These are phyloP conservation scores for Coenonympha arcania DNA, from an alignment of 2,888 invertebrate genomes.

Conservation along the genomic window DNA sequence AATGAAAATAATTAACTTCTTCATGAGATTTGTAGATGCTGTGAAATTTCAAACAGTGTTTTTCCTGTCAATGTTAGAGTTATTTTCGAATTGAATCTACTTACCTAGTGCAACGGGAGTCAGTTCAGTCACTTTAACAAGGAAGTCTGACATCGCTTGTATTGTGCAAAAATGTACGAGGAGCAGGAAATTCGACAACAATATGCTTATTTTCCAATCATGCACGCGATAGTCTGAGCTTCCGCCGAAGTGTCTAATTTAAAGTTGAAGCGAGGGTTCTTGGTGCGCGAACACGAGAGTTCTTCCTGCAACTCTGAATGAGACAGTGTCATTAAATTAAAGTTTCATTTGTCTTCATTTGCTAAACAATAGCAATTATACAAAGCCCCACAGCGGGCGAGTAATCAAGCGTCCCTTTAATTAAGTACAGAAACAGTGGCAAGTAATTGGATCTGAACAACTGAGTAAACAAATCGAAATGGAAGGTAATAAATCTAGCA, in stretches of 20 bases:
- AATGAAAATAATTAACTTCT: no score
- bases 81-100: no score
- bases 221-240: conserved; percentile 26
- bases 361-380: conserved; percentile 75
- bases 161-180: background rate
- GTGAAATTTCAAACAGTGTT: background rate
- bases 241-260: conserved; percentile 43
- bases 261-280: conserved; percentile 48
- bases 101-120: no score
- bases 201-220: conserved; percentile 20
- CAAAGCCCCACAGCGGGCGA: conserved; percentile 73
- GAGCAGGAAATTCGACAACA: background rate
- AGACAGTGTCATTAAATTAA: conserved; percentile 74
- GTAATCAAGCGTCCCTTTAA: conserved; percentile 75
- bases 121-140: background rate
- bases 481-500: conserved; percentile 71
- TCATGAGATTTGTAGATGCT: no score
- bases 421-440: conserved; percentile 75
- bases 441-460: conserved; percentile 75
- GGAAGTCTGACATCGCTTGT: background rate
- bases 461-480: conserved; percentile 75
- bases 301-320: conserved; percentile 62
- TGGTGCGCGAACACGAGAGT: conserved; percentile 47
- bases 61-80: no score
- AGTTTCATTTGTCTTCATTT: conserved; percentile 76